Percentiles rank a stretch among this genome's conserved stretches.
These are phyloP conservation scores for Laupala kohalensis DNA, from an alignment of 1,140 invertebrate genomes.

Conservation along the genomic window DNA sequence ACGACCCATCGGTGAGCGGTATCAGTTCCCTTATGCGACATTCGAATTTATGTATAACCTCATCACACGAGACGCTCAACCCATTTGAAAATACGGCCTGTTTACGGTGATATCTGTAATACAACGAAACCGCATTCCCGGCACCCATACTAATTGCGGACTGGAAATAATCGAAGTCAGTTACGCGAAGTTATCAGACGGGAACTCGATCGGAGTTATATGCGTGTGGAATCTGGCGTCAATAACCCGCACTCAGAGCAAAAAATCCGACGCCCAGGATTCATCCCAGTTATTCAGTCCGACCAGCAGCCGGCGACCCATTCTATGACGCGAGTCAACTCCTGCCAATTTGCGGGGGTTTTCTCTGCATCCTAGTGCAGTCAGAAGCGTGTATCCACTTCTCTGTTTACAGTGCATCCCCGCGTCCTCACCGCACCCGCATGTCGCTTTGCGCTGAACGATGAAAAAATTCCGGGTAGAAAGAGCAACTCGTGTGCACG, in stretches of 20 bases:
- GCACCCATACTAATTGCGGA: neutral
- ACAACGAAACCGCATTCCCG: neutral
- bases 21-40: neutral
- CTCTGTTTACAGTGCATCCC: neutral
- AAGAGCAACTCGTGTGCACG: neutral
- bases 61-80: neutral
- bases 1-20: neutral
- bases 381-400: too few relatives aligned
- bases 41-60: neutral
- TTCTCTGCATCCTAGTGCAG: too few relatives aligned
- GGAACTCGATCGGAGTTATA: neutral
- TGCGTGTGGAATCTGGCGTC: neutral
- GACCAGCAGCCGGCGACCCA: too few relatives aligned
- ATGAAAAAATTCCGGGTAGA: neutral
- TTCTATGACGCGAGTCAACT: too few relatives aligned
- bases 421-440: neutral
- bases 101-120: neutral
- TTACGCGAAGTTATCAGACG: neutral
- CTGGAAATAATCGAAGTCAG: neutral
- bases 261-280: neutral
- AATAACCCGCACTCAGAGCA: neutral
- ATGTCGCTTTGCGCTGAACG: too few relatives aligned
- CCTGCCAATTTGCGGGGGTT: too few relatives aligned
- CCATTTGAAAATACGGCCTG: neutral
- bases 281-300: neutral